phyloP scores from a whole-genome alignment of 2,888 invertebrate species.

The Cheilosia impressa region DNA sequence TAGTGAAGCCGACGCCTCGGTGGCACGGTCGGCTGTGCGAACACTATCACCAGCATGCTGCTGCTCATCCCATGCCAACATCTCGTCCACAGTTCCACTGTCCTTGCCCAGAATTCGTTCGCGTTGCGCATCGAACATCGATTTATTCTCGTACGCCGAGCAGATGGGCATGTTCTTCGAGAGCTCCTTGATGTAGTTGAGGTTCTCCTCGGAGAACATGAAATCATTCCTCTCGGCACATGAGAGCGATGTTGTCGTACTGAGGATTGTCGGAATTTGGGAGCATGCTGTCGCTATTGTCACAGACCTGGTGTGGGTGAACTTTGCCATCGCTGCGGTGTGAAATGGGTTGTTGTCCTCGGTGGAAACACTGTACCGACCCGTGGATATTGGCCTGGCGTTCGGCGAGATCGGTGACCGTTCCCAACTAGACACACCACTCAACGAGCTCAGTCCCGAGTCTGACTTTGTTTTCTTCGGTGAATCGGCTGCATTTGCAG shows the following conservation, averaged over 20 bases:
- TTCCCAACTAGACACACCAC: slow-evolving; percentile 93
- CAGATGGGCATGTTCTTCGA: slow-evolving; percentile 83
- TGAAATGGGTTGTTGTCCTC: slow-evolving; percentile 56
- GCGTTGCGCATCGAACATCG: slow-evolving; percentile 80
- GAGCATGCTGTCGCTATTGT: slow-evolving; percentile 56
- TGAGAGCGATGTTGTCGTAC: slow-evolving; percentile 70
- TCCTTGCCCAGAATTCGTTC: slow-evolving; percentile 75
- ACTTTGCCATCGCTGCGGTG: slow-evolving; percentile 44
- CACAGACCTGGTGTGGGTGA: slow-evolving; percentile 48
- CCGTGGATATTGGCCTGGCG: slow-evolving; percentile 15
- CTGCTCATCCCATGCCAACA: slow-evolving; percentile 80
- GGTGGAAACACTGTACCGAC: slow-evolving; percentile 3
- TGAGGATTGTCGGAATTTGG: slow-evolving; percentile 60
- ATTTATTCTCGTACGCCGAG: slow-evolving; percentile 83
- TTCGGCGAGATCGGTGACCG: slow-evolving; percentile 92
- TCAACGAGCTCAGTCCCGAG: slow-evolving; percentile 94
- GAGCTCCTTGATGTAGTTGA: slow-evolving; percentile 83
- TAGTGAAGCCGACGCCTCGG: not conserved
- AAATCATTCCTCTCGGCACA: slow-evolving; percentile 77
- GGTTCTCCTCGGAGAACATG: slow-evolving; percentile 82
- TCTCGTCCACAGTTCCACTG: slow-evolving; percentile 79
- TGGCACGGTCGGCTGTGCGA: slow-evolving; percentile 42
- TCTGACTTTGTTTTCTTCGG: slow-evolving; percentile 88
- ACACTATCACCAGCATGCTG: slow-evolving; percentile 80
- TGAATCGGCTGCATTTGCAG: slow-evolving; percentile 56